Conservation (phyloP, 2,888 invertebrate genomes). For the Drosophila nr. fundita region DNA sequence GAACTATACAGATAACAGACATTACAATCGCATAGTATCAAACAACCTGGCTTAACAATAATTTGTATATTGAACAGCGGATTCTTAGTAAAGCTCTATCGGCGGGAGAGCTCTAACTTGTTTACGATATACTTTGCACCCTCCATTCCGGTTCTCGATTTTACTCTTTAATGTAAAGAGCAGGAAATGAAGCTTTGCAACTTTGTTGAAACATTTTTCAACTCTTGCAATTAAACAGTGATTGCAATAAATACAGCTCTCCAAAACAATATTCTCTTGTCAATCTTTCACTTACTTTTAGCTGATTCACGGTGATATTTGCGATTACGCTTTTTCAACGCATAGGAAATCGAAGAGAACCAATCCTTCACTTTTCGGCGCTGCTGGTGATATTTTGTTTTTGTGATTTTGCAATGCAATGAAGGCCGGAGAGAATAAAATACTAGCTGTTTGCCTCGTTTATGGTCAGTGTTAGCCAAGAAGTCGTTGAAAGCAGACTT, state of each 20-base stretch:
- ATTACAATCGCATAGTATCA: too few species aligned
- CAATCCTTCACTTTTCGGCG: neutral
- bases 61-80: neutral
- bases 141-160: neutral
- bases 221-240: neutral
- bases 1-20: too few species aligned
- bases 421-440: neutral
- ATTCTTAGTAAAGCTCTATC: neutral
- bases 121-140: neutral
- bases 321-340: too few species aligned
- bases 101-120: neutral
- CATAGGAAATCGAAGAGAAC: neutral
- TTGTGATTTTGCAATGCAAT: rapidly evolving
- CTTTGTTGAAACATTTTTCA: neutral
- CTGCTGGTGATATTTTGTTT: too few species aligned
- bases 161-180: neutral
- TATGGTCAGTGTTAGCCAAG: constrained; percentile 6
- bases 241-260: too few species aligned
- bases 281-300: too few species aligned
- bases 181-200: neutral
- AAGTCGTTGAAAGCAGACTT: neutral
- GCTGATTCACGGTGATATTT: neutral
- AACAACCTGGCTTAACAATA: neutral
- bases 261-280: neutral
- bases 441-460: neutral